These are phyloP conservation scores for Diuraphis noxia DNA, from an alignment of 1,140 invertebrate species.

Conservation along the genomic window DNA sequence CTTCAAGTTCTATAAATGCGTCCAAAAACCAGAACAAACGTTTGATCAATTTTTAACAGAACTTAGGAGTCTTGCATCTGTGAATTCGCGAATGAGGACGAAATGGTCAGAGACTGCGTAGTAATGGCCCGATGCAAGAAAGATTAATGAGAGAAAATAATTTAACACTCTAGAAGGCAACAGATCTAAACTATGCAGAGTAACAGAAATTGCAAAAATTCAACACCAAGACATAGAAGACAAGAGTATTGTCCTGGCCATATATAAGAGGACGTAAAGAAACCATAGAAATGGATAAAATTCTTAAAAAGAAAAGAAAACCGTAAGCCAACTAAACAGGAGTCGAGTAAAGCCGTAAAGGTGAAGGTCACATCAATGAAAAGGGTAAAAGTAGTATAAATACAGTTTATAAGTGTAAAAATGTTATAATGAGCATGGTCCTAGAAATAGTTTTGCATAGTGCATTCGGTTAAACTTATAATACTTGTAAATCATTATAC, in stretches of 20 bases:
- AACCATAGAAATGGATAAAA: not conserved
- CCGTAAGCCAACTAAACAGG: not conserved
- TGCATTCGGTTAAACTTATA: not conserved
- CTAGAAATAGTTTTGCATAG: not conserved
- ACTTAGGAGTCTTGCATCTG: not conserved
- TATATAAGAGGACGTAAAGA: not conserved
- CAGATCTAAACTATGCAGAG: not conserved
- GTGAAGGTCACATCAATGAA: no score
- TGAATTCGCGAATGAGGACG: not conserved
- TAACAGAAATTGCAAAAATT: not conserved
- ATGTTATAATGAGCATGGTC: not conserved
- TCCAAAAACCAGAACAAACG: not conserved
- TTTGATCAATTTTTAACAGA: not conserved
- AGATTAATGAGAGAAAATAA: not conserved
- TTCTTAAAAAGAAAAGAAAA: not conserved
- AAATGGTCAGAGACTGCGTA: not conserved
- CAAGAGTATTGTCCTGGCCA: not conserved
- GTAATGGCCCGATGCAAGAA: not conserved
- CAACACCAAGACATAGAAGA: not conserved
- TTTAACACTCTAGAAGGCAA: not conserved
- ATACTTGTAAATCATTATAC: not conserved
- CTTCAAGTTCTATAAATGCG: not conserved
- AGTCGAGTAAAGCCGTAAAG: no score
- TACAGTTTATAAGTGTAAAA: not conserved
- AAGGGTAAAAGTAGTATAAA: not conserved